Evolutionary conservation across 2,888 invertebrate species (phyloP), one percentile per base, ranked within the genome.

Genomic region (Leptarthrus brevirostris): DNA sequence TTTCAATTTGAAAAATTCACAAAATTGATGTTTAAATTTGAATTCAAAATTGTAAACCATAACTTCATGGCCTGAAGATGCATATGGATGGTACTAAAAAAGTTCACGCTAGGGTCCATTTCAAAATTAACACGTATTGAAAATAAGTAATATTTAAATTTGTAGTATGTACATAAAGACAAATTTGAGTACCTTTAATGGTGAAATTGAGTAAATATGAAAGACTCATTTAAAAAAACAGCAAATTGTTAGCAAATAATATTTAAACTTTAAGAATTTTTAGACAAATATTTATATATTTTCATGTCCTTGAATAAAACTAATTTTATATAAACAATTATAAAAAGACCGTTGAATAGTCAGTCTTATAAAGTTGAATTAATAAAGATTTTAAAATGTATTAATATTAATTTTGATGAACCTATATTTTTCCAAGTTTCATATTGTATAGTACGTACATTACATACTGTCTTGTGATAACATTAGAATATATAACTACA

Each of bases 211-310:
- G 52, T 6, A 20, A 18, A 18, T 52, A 12, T 52, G 30, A 44
- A 49, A 12, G 4, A 20, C 18, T 49, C 49, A 49, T 16, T 20
- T 20, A 49, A 18, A 49, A 18, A 2, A 64, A 44, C 5, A 24
- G 64, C 20, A 64, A 64, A 20, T 14, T 22, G 36, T 61, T 61
- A 61, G 61, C 22, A 36, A n/a, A 36, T 61, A 61, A 64, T 24
- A 24, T 64, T 16, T 44, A 44, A 64, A 40, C 64, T 64, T 24
- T 44, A 64, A 64, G 16, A 44, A 44, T 44, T 44, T 64, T 64
- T 64, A 64, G 64, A 64, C 24, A 64, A 64, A 64, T 64, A 64
- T 64, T 64, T 64, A 64, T 64, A 64, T 64, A 64, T 64, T 64
- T 64, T 40, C 64, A 64, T 40, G 64, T 64, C 47, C 44, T 64